Evolutionary conservation across 1,140 invertebrate species (phyloP).

Genomic region (Drosophila nigrodunni): DNA sequence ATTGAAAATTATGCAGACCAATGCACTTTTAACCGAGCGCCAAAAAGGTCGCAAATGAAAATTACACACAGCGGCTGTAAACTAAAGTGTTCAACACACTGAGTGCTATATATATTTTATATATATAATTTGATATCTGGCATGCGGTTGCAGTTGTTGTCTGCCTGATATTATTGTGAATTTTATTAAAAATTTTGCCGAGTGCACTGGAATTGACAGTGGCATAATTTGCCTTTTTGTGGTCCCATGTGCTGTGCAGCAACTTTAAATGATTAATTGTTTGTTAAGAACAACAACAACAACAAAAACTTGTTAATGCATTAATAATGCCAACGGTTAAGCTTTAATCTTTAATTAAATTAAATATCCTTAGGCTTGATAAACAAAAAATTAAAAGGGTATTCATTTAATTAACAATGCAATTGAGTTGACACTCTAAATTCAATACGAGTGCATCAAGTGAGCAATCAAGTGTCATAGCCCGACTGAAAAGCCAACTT

Average conservation of each 20-base stretch:
- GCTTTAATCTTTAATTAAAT: not conserved
- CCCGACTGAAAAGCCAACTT: not conserved
- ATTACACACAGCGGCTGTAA: conserved; percentile 33
- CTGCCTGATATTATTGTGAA: conserved; percentile 40
- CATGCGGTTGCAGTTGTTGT: conserved; percentile 29
- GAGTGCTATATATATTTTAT: conserved; percentile 6
- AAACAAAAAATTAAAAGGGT: not conserved
- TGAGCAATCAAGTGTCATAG: conserved; percentile 20
- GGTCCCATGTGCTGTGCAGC: conserved; percentile 22
- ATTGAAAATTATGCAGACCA: conserved; percentile 68
- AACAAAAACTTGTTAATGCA: conserved; percentile 27
- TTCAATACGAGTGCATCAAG: conserved; percentile 7
- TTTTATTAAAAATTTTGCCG: conserved; percentile 54
- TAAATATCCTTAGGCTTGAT: not conserved
- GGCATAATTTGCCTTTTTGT: conserved; percentile 51
- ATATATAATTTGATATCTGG: conserved; percentile 27
- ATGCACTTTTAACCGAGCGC: conserved; percentile 41
- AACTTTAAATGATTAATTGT: conserved; percentile 54
- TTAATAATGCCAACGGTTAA: conserved; percentile 18
- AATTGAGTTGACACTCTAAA: conserved; percentile 22
- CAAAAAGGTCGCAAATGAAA: conserved; percentile 31
- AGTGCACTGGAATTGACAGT: conserved; percentile 57
- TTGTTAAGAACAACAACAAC: conserved; percentile 35
- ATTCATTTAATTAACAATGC: not conserved
- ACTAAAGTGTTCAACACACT: not conserved